phyloP scores from a whole-genome alignment of 2,797 vertebrate genomes.

The Australoheros facetus region DNA sequence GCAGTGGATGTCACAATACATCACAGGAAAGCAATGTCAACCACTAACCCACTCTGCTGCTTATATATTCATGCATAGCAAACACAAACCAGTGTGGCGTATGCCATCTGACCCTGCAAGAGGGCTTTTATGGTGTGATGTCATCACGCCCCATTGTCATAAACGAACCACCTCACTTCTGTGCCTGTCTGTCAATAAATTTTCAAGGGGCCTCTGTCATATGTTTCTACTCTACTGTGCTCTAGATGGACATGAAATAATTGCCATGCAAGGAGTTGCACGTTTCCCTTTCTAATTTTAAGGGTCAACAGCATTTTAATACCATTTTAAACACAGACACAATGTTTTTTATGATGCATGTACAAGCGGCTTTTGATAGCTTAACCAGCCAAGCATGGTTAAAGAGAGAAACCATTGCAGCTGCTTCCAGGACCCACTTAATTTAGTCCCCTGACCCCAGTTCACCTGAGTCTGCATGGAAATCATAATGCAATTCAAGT shows the following conservation, averaged over 20 bases:
- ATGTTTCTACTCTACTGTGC: slow-evolving; percentile 69
- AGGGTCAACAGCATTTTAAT: slow-evolving; percentile 94
- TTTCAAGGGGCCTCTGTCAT: slow-evolving; percentile 73
- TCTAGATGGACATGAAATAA: slow-evolving; percentile 85
- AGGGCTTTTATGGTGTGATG: slow-evolving; percentile 78
- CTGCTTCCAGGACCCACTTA: slow-evolving; percentile 96
- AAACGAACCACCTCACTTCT: slow-evolving; percentile 78
- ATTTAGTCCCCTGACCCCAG: slow-evolving; percentile 96
- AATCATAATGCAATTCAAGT: slow-evolving; percentile 98
- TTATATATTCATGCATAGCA: slow-evolving; percentile 79
- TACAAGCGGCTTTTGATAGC: slow-evolving; percentile 97
- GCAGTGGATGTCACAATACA: slow-evolving; percentile 70
- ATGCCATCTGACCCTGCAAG: slow-evolving; percentile 67
- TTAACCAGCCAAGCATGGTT: slow-evolving; percentile 99
- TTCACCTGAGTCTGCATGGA: slow-evolving; percentile 98
- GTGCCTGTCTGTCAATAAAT: slow-evolving; percentile 80
- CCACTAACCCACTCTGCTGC: slow-evolving; percentile 65
- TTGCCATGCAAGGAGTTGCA: slow-evolving; percentile 87
- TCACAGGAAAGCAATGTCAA: slow-evolving; percentile 75
- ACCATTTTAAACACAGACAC: slow-evolving; percentile 93
- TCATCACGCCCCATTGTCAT: slow-evolving; percentile 82
- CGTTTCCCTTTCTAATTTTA: slow-evolving; percentile 94
- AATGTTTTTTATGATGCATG: slow-evolving; percentile 95
- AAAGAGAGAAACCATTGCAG: slow-evolving; percentile 94
- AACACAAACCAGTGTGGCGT: slow-evolving; percentile 63